phyloP scores from a whole-genome alignment of 2,797 vertebrate species.

The Rhyacichthys aspro region DNA sequence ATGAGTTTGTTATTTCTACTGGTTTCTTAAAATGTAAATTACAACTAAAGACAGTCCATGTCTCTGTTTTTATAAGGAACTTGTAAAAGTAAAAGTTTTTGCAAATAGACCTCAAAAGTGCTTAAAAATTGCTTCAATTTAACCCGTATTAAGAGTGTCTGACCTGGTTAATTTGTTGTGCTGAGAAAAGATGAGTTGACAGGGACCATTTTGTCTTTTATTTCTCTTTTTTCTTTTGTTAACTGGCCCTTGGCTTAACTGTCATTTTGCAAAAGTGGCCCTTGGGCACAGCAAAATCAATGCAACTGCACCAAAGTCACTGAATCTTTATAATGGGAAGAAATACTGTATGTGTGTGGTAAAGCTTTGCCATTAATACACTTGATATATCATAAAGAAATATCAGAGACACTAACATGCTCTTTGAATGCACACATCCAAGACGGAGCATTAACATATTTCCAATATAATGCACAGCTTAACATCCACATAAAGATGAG shows the following conservation, averaged over 20 bases:
- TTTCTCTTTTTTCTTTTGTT: not conserved
- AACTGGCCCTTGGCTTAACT: not conserved
- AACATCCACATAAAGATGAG: slow-evolving; percentile 34
- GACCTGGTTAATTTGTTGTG: not conserved
- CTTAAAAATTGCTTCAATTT: too few species aligned
- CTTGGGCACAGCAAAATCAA: not conserved
- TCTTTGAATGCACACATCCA: slow-evolving; percentile 20
- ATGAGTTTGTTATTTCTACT: too few species aligned
- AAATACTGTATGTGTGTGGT: not conserved
- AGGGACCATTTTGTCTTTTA: not conserved
- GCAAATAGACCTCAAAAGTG: too few species aligned
- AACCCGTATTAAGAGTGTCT: too few species aligned
- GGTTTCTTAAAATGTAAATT: too few species aligned
- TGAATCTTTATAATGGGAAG: not conserved
- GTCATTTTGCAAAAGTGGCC: slow-evolving; percentile 4
- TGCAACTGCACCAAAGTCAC: not conserved
- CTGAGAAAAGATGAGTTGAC: not conserved
- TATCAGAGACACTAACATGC: slow-evolving; percentile 22
- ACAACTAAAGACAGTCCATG: too few species aligned
- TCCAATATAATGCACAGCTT: slow-evolving; percentile 38
- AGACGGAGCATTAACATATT: slow-evolving; percentile 48
- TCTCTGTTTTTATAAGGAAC: too few species aligned
- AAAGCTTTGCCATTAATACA: not conserved
- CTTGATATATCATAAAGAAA: slow-evolving; percentile 12
- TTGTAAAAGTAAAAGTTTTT: too few species aligned